Evolutionary conservation across 2,113 vertebrate species (phyloP).

Genomic region (Chlorodrepanis virens): DNA sequence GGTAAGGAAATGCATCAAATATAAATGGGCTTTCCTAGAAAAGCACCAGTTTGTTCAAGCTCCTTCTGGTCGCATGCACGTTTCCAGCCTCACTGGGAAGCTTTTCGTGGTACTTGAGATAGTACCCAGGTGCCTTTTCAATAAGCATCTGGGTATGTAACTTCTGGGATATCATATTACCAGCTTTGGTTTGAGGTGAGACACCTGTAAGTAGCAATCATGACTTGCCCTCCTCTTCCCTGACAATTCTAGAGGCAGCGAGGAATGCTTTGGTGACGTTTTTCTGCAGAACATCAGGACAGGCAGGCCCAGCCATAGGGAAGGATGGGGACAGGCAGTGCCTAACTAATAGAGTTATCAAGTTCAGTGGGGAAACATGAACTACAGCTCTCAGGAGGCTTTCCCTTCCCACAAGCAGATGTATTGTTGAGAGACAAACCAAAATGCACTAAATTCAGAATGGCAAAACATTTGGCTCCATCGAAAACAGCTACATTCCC

Average conservation of each 20-base stretch:
- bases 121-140: background rate
- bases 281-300: background rate
- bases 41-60: background rate
- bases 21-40: background rate
- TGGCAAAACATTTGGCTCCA: background rate
- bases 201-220: background rate
- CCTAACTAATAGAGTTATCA: background rate
- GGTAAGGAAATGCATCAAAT: background rate
- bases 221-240: background rate
- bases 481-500: background rate
- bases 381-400: slow-evolving; percentile 5
- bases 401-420: background rate
- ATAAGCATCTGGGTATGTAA: background rate
- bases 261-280: background rate
- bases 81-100: background rate
- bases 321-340: background rate
- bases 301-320: background rate
- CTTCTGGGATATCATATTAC: background rate
- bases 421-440: background rate
- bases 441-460: background rate
- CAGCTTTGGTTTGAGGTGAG: background rate
- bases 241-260: background rate
- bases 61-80: fast-evolving
- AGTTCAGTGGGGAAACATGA: background rate
- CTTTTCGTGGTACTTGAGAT: background rate